Evolutionary conservation across 2,113 vertebrate species (phyloP), one percentile per base, ranked within the genome.

Genomic region (Meles meles): DNA sequence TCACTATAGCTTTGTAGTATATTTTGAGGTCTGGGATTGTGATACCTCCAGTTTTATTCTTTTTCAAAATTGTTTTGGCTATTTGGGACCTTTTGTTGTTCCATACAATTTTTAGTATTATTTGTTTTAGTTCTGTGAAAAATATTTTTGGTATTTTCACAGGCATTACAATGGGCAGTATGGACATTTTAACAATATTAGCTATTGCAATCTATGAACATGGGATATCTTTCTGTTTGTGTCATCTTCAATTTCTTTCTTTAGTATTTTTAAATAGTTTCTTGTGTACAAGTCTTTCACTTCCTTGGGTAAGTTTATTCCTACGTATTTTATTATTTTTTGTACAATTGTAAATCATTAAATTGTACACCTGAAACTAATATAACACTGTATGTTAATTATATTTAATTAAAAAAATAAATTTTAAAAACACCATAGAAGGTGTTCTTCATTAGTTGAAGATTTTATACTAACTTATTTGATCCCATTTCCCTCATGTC

Each of bases 391-490:
- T 65, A 31, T 31, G 13, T 65, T 31, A 65, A 65, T 65, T 65
- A 65, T 37, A 71, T 9, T 71, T 37, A 11, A 11, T 37, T 21
- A 21, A 71, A 71, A 71, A 21, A 37, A 67, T 71, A 37, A 37
- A 37, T 37, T 71, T 11, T 37, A 37, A 65, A 71, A 71, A 37
- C n/a, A 65, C n/a, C 8, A n/a, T 69, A 37, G 61, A 93, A 39
- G 52, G 8, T 13, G 74, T 23, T 97, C 88, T 94, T 83, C 55
- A 34, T 96, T 93, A 88, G 18, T 81, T 81, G 21, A 76, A 67
- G 29, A 77, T 85, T 84, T 96, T 80, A 82, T 49, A 86, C 72
- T 87, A 96, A 84, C 31, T 93, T 21, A 18, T 88, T 89, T 90
- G 61, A 92, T 67, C 7, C 34, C 93, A 23, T 39, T 67, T 97